Evolutionary conservation across 2,113 vertebrate species (phyloP), one percentile per base, ranked within the genome.

Genomic region (Menidia beryllina): DNA sequence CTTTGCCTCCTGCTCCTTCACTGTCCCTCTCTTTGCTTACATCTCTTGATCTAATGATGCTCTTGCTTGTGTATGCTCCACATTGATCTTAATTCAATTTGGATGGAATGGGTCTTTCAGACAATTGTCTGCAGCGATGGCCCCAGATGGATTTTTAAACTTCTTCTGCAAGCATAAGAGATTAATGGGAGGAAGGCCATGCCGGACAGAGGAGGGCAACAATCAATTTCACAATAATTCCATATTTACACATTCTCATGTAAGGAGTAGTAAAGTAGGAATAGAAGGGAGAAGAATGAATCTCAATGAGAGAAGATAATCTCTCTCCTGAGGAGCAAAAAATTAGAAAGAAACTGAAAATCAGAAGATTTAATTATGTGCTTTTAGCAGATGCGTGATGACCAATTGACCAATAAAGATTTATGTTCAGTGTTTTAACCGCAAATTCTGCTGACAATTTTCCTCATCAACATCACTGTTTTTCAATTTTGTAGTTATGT

Each of bases 81-180:
- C 86, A 91, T 90, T 91, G 92, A 93, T 92, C 91, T 85, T 93
- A 91, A 93, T 92, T 93, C 86, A 92, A 88, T 94, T 94, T 91
- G 90, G 88, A 92, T 93, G 82, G 92, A 92, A 75, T 81, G 50
- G 69, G 73, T 83, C 87, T 90, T 92, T 93, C 90, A 93, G 88
- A 91, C 90, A 83, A 91, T 92, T 88, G 91, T 94, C 92, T 93
- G 76, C 88, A 84, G 86, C 56, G 49, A 85, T 83, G 78, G 83
- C 86, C 83, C 79, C 88, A 85, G 91, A 93, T 94, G 86, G 92
- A 92, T 94, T 93, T 90, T 84, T 73, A 86, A 47, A 86, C 78
- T 84, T 83, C 82, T 86, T 90, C 73, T 81, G 75, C 83, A 77
- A 57, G 87, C 90, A 77, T 84, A 82, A 86, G 88, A 93, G 91